Conservation (phyloP, 2,797 vertebrate genomes). For the Helostoma temminkii region DNA sequence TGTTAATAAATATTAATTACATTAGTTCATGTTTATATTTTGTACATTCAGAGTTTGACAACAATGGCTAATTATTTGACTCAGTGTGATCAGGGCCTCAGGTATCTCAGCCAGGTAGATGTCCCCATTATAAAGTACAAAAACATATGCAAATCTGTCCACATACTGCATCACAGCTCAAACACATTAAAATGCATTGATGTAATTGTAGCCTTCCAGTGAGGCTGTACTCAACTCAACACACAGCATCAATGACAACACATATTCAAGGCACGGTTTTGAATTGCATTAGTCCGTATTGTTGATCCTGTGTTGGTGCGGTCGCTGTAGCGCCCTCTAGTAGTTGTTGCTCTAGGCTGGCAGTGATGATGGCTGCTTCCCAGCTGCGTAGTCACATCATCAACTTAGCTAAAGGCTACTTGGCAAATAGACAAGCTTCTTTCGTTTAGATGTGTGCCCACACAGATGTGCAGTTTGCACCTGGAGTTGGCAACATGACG, state of each 20-base stretch:
- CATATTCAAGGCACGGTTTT: slow-evolving; percentile 82
- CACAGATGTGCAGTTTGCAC: slow-evolving; percentile 18
- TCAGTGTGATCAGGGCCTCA: slow-evolving; percentile 24
- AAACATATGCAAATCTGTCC: slow-evolving; percentile 22
- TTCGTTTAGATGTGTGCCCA: slow-evolving; percentile 1
- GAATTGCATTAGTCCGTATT: slow-evolving; percentile 70
- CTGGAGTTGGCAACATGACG: slow-evolving; percentile 48
- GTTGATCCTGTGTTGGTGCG: slow-evolving; percentile 31
- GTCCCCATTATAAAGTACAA: slow-evolving; percentile 2
- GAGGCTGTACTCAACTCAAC: slow-evolving; percentile 52
- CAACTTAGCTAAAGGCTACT: slow-evolving; percentile 72
- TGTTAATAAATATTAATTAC: no score
- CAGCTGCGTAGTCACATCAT: slow-evolving; percentile 42
- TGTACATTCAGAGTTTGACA: neutral
- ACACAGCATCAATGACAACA: slow-evolving; percentile 48
- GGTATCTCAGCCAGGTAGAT: neutral
- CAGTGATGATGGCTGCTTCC: slow-evolving; percentile 72
- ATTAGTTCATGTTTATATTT: no score
- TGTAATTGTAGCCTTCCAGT: slow-evolving; percentile 8
- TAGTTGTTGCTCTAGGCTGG: slow-evolving; percentile 64
- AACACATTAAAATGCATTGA: slow-evolving; percentile 25
- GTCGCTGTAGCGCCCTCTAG: slow-evolving; percentile 45
- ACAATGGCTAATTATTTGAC: neutral
- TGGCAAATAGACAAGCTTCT: slow-evolving; percentile 61
- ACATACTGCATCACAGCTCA: slow-evolving; percentile 11